A percentile compares a stretch with the other conserved stretches of the same genome.
Conservation (phyloP, 2,113 vertebrate species). For the Cercopithecus mona region DNA sequence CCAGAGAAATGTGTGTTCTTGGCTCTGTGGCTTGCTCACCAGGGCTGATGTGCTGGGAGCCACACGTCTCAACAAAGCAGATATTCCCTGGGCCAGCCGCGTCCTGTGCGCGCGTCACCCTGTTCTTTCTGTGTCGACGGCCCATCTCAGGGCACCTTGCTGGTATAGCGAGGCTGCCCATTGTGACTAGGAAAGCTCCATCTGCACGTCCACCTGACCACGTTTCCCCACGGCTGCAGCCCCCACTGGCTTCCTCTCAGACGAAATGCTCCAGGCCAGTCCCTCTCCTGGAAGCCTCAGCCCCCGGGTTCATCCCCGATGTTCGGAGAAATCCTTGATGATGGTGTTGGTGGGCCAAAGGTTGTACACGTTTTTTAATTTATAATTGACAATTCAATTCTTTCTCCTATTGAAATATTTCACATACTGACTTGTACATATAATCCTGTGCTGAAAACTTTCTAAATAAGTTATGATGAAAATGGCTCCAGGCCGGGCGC, state of each 20-base stretch:
- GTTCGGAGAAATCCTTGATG: not conserved
- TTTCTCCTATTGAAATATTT: not conserved
- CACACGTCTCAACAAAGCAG: rapidly evolving
- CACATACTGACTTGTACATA: not conserved
- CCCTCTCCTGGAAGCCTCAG: not conserved
- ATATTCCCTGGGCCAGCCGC: not conserved
- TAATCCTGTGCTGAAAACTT: not conserved
- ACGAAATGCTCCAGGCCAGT: too few relatives aligned
- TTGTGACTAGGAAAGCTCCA: not conserved
- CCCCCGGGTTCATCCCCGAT: not conserved
- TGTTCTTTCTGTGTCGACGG: rapidly evolving
- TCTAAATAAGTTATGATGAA: not conserved
- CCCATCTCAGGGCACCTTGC: not conserved
- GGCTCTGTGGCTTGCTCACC: too few relatives aligned
- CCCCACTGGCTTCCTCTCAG: not conserved
- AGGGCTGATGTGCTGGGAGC: not conserved
- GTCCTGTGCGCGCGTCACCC: rapidly evolving
- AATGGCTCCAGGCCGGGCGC: too few relatives aligned
- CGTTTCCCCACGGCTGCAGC: not conserved
- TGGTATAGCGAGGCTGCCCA: rapidly evolving
- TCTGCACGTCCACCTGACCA: not conserved
- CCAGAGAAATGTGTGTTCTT: not conserved
- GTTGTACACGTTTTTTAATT: not conserved
- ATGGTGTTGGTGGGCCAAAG: not conserved
- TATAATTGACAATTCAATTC: not conserved